These are phyloP conservation scores for Rotaria socialis DNA, from an alignment of 2,888 invertebrate species.

Conservation along the genomic window DNA sequence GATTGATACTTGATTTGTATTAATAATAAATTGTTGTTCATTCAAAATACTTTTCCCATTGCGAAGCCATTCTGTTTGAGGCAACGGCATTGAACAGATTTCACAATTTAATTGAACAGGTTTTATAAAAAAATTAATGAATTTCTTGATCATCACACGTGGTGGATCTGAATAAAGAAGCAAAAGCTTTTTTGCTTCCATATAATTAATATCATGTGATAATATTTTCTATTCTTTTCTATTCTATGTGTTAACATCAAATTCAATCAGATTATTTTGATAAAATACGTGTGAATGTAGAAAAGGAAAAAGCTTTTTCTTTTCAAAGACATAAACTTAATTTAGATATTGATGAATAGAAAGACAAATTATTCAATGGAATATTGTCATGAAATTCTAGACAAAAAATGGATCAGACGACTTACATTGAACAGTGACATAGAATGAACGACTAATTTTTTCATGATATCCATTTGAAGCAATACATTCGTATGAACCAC, in stretches of 20 bases:
- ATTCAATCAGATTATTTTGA: background rate
- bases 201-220: too few species aligned
- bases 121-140: background rate
- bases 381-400: background rate
- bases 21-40: background rate
- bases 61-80: background rate
- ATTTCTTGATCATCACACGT: background rate
- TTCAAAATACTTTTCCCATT: background rate
- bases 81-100: background rate
- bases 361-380: background rate
- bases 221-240: background rate
- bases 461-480: background rate
- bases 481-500: constrained; percentile 10
- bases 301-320: background rate
- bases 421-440: constrained; percentile 29
- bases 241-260: background rate
- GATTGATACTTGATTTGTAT: background rate
- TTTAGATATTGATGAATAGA: background rate
- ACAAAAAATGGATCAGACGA: background rate
- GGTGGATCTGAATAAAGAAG: background rate
- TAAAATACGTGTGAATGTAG: background rate
- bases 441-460: background rate
- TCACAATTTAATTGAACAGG: background rate
- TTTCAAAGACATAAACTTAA: too few species aligned
- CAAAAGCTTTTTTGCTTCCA: too few species aligned